Conservation (phyloP, 2,113 vertebrate genomes). For the Nyctereutes procyonoides region DNA sequence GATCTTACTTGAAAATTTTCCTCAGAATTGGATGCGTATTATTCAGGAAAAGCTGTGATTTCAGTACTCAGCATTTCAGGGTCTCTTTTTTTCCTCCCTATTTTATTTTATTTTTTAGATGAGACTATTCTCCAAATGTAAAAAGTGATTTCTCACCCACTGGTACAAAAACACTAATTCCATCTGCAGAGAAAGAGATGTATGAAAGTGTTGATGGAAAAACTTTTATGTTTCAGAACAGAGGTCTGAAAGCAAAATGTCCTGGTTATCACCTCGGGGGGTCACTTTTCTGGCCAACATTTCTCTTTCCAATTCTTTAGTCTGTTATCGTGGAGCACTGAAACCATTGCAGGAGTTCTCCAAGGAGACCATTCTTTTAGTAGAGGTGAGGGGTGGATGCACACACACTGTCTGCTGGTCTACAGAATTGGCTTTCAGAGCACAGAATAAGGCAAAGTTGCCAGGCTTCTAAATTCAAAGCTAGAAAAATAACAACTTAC, state of each 20-base stretch:
- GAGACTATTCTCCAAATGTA: slow-evolving; percentile 56
- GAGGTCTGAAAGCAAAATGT: slow-evolving; percentile 41
- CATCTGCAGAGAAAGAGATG: neutral
- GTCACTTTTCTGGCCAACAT: neutral
- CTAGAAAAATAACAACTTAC: neutral
- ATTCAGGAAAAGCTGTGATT: slow-evolving; percentile 53
- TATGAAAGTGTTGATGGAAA: slow-evolving; percentile 23
- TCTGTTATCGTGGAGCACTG: neutral
- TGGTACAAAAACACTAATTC: neutral
- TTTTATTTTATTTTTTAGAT: slow-evolving; percentile 16
- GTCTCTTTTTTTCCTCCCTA: neutral
- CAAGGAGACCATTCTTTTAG: neutral
- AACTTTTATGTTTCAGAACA: slow-evolving; percentile 22
- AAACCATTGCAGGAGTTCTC: neutral
- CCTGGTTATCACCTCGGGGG: neutral
- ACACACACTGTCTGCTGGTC: neutral
- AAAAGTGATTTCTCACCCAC: slow-evolving; percentile 33
- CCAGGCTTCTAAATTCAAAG: neutral
- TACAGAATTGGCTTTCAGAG: neutral
- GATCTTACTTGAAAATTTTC: slow-evolving; percentile 66
- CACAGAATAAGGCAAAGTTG: neutral
- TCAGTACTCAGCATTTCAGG: slow-evolving; percentile 32
- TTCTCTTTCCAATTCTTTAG: neutral
- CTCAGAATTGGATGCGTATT: slow-evolving; percentile 59
- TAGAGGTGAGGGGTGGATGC: neutral